Evolutionary conservation across 2,888 invertebrate genomes (phyloP), one percentile per base, ranked within the genome.

Genomic region (Drosophila demipolita): DNA sequence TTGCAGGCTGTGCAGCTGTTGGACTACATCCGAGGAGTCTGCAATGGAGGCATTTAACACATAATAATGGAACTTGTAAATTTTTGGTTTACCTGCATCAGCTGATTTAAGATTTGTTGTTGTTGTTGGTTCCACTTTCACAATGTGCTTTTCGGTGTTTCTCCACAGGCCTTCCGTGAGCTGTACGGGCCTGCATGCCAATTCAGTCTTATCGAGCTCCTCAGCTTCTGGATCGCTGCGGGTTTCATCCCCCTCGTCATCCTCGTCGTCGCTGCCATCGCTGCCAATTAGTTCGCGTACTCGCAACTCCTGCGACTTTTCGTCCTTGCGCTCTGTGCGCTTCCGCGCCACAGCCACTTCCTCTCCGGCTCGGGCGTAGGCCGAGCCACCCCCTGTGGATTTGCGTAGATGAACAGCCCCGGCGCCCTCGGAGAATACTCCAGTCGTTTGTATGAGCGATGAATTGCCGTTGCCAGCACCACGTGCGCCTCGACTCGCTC

Each of bases 391-490:
- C 0, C 91, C 80, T 0, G 82, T 70, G 0, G 85, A 70, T 61
- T 87, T 89, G 0, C 91, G 90, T 50, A 89, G 38, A 48, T 89
- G 84, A 1, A 88, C 70, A 2, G 90, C 90, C 1, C 92, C 93
- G 12, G 92, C 92, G 29, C 93, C 93, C 63, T 93, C 93, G 0
- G 93, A 93, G 65, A 93, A 93, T 1, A 93, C 88, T 7, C 93
- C 93, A 1, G 92, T 76, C 0, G 93, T 93, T 79, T 93, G 93
- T 35, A 93, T 91, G 1, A 93, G 79, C 6, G 91, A 68, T 0
- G 88, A 83, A 26, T 82, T 84, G n/a, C 83, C 91, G 38, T 83
- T 86, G n/a, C 82, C 83, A 17, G 74, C 81, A 4, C 90, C 89
- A 15, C 88, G 86, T 12, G 45, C 45, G 15, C 90, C 89, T 3